Base-by-base conservation (phyloP, 2,797 vertebrate genomes). In the Forpus xanthops region DNA sequence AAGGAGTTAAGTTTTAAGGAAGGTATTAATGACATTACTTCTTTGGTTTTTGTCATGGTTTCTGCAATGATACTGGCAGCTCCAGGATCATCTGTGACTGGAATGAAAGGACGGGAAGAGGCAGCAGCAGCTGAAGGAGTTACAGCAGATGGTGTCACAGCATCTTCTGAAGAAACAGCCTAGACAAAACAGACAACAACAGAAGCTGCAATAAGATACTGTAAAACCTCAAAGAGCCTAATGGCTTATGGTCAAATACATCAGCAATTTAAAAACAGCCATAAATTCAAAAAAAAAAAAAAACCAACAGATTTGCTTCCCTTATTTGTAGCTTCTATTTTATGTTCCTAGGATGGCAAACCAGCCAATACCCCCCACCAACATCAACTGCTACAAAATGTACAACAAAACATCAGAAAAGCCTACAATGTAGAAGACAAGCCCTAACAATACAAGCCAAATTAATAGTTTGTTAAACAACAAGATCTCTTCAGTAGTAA, bases 11-110 rank as follows among this genome's bases (percentile, higher is more conserved):
- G 37, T 66, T 52, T 72, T 77, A 82, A 71, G 60, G n/a, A 81
- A 37, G 19, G n/a, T 31, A 80, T 50, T 75, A 49, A 52, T 8
- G 55, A n/a, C 71, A 89, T 73, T 73, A 99, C 99, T 98, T 99
- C 99, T 98, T 99, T 99, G 60, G 99, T 99, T 97, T 99, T 99
- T 67, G 99, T 99, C 99, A 99, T 99, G 73, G 99, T 99, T 96
- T 99, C 99, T 20, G 99, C 99, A 77, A 99, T 99, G 96, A 99
- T 99, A 98, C 99, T 99, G 91, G 99, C 99, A 37, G 99, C 99
- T 94, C 99, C 99, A 4, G 99, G 99, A 96, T 99, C 99, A 89
- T 99, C 99, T 1, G 99, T 99, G 93, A 99, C 99, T 2, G 99
- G 99, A 96, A 99, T 99, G 94, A 99, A 99, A 35, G 99, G 99